Conservation (phyloP, 2,888 invertebrate species). For the Thymelicus sylvestris region DNA sequence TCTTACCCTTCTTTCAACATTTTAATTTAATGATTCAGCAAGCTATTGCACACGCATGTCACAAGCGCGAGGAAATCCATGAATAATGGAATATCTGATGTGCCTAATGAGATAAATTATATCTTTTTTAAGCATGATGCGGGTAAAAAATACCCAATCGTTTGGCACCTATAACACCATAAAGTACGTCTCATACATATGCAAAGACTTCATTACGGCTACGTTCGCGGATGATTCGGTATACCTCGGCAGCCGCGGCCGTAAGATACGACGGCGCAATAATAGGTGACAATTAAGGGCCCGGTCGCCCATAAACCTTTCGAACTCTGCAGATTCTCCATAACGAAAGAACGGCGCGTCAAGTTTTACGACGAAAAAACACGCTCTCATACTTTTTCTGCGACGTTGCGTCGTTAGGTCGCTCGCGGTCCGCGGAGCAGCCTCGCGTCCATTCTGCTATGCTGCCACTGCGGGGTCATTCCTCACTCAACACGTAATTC, state of each 20-base stretch:
- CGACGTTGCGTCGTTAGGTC: conserved; percentile 12
- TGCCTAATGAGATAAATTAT: conserved; percentile 20
- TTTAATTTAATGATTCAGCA: too few species aligned
- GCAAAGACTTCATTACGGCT: conserved; percentile 18
- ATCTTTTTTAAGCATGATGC: conserved; percentile 4
- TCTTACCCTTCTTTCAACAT: too few species aligned
- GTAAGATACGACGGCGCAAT: conserved; percentile 22
- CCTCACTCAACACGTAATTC: too few species aligned
- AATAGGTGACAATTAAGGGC: conserved; percentile 31
- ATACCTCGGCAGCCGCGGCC: background rate
- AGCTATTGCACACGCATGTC: background rate
- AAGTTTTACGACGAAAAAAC: conserved; percentile 27
- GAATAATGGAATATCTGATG: background rate
- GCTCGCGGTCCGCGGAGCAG: background rate
- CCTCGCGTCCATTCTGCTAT: too few species aligned
- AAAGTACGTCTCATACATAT: conserved; percentile 25
- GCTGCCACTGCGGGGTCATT: too few species aligned
- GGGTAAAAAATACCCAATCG: background rate
- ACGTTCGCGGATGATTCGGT: background rate
- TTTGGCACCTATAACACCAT: conserved; percentile 10
- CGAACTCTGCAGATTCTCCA: conserved; percentile 9
- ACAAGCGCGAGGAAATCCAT: background rate
- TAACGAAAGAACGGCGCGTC: conserved; percentile 20
- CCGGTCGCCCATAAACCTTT: conserved; percentile 21
- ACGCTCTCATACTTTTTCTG: conserved; percentile 28